phyloP scores from a whole-genome alignment of 1,140 invertebrate genomes.

The Dolichoris vasculosae region DNA sequence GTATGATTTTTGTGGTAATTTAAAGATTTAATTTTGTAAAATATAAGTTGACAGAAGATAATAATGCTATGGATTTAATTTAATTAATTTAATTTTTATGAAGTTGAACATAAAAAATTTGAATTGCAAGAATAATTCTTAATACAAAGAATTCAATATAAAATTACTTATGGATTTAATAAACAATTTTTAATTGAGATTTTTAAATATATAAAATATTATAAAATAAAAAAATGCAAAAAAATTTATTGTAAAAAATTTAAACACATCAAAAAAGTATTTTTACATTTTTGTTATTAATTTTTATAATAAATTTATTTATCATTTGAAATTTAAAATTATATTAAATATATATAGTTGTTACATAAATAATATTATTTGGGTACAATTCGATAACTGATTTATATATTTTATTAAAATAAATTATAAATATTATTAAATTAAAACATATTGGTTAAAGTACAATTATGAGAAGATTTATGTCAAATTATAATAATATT shows the following conservation, averaged over 20 bases:
- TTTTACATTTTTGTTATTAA: neutral
- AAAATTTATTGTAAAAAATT: neutral
- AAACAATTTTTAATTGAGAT: no score
- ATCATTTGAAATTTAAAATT: neutral
- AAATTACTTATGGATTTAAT: neutral
- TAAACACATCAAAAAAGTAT: neutral
- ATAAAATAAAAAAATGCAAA: neutral
- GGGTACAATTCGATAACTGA: no score
- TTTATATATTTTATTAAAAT: neutral
- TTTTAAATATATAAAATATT: neutral
- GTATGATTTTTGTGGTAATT: no score
- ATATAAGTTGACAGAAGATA: no score
- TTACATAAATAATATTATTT: no score
- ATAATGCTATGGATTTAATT: no score
- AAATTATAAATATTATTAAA: constrained; percentile 4
- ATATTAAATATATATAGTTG: neutral
- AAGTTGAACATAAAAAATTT: no score
- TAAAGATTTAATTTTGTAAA: no score
- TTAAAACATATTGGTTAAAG: constrained; percentile 11
- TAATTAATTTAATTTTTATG: no score
- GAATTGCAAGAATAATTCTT: no score
- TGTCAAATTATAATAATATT: neutral
- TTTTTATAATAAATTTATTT: neutral
- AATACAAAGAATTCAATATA: neutral
- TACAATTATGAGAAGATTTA: neutral